Percentiles rank a stretch among this genome's conserved stretches.
phyloP scores from a whole-genome alignment of 2,113 vertebrate genomes.

The Dryoscopus gambensis region DNA sequence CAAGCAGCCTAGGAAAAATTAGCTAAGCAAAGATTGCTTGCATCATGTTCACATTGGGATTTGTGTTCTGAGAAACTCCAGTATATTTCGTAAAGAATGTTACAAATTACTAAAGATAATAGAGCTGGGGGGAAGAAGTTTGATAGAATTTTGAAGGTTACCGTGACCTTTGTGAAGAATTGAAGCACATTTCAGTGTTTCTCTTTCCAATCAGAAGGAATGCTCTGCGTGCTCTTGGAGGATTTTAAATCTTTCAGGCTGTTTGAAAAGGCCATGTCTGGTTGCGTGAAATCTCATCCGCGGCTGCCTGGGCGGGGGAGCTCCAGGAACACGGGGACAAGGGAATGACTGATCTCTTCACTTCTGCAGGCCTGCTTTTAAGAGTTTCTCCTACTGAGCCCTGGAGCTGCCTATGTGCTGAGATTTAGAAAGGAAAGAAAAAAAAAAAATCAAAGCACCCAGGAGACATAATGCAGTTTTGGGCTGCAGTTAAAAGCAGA shows the following conservation, averaged over 20 bases:
- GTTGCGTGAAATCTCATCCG: slow-evolving; percentile 29
- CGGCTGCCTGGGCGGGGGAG: neutral
- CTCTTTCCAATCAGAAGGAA: neutral
- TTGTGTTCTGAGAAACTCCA: neutral
- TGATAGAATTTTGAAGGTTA: slow-evolving; percentile 3
- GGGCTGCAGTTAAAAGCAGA: slow-evolving; percentile 48
- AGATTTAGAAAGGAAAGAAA: slow-evolving; percentile 25
- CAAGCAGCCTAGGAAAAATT: neutral
- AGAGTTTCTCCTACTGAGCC: slow-evolving; percentile 57
- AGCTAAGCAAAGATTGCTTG: neutral
- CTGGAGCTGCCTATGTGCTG: slow-evolving; percentile 39
- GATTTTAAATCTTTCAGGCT: slow-evolving; percentile 4
- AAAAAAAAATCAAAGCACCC: slow-evolving; percentile 47
- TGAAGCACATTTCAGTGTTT: neutral
- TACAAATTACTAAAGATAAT: neutral
- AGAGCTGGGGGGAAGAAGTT: neutral
- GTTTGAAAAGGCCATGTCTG: neutral
- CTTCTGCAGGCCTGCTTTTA: slow-evolving; percentile 54
- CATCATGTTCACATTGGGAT: neutral
- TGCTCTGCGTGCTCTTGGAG: neutral
- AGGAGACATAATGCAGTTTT: slow-evolving; percentile 49
- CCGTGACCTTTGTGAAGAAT: neutral
- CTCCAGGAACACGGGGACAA: neutral
- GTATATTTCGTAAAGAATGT: neutral
- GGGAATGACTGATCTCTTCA: slow-evolving; percentile 50